A percentile compares a stretch with the other conserved stretches of the same genome.
These are phyloP conservation scores for Rhyacophila brunnea DNA, from an alignment of 1,140 invertebrate species.

Conservation along the genomic window DNA sequence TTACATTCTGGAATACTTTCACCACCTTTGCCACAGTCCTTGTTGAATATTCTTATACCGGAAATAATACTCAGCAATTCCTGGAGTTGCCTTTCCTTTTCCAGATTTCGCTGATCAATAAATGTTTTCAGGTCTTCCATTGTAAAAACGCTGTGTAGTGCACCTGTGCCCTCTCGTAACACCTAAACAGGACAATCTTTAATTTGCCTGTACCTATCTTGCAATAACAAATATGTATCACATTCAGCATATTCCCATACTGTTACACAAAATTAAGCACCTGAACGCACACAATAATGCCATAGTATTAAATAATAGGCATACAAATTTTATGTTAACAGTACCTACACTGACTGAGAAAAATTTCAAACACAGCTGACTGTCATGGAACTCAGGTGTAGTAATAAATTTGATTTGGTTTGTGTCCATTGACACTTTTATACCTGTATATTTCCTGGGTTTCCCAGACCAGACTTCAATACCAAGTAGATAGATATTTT, in stretches of 20 bases:
- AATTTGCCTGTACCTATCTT: too few relatives aligned
- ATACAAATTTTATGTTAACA: too few relatives aligned
- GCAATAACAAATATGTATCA: too few relatives aligned
- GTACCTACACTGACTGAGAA: too few relatives aligned
- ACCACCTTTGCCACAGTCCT: slow-evolving; percentile 64
- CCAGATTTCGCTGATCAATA: slow-evolving; percentile 54
- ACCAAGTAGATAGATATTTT: slow-evolving; percentile 64
- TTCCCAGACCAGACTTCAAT: slow-evolving; percentile 62
- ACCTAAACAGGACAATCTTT: slow-evolving; percentile 42
- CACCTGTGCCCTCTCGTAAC: slow-evolving; percentile 60
- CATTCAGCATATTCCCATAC: too few relatives aligned
- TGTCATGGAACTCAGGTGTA: too few relatives aligned
- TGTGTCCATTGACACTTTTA: too few relatives aligned
- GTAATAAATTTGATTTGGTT: too few relatives aligned
- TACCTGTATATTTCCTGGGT: slow-evolving; percentile 60
- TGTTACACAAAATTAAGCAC: too few relatives aligned
- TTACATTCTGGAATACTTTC: slow-evolving; percentile 66
- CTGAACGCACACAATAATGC: too few relatives aligned
- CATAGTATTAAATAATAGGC: too few relatives aligned
- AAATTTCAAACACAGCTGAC: too few relatives aligned
- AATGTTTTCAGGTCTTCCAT: slow-evolving; percentile 67
- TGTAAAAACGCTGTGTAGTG: slow-evolving; percentile 72
- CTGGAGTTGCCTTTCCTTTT: slow-evolving; percentile 55
- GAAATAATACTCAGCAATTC: slow-evolving; percentile 60
- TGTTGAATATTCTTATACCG: slow-evolving; percentile 67